Evolutionary conservation across 2,797 vertebrate genomes (phyloP).

Genomic region (Danio choprae): DNA sequence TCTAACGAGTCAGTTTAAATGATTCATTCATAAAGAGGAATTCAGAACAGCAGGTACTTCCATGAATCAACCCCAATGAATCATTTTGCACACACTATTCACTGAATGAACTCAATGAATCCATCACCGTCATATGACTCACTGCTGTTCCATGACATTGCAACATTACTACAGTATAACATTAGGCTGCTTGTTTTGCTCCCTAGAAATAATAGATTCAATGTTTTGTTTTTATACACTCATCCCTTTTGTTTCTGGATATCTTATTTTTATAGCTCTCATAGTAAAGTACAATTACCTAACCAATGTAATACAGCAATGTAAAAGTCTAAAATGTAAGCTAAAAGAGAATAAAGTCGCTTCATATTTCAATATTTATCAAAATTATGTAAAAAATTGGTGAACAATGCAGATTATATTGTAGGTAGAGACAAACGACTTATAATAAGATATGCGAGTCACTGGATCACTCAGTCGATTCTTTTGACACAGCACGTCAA

Average conservation of each 20-base stretch:
- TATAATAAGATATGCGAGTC: neutral
- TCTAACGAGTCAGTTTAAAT: neutral
- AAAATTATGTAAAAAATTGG: neutral
- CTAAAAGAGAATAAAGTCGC: neutral
- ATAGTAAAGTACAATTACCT: neutral
- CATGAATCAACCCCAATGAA: neutral
- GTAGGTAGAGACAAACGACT: neutral
- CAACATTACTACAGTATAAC: neutral
- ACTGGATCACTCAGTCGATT: neutral
- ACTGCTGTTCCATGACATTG: neutral
- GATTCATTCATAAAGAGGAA: neutral
- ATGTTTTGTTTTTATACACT: neutral
- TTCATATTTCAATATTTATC: neutral
- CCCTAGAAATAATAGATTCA: neutral
- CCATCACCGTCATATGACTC: neutral
- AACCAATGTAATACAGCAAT: neutral
- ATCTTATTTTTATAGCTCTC: neutral
- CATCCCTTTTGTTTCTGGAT: neutral
- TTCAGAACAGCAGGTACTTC: neutral
- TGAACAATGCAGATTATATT: neutral
- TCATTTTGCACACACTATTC: neutral
- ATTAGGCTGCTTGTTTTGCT: neutral
- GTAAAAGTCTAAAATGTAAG: neutral
- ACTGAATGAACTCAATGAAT: neutral
- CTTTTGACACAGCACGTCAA: no score